phyloP scores from a whole-genome alignment of 2,113 vertebrate species.

The Perccottus glenii region DNA sequence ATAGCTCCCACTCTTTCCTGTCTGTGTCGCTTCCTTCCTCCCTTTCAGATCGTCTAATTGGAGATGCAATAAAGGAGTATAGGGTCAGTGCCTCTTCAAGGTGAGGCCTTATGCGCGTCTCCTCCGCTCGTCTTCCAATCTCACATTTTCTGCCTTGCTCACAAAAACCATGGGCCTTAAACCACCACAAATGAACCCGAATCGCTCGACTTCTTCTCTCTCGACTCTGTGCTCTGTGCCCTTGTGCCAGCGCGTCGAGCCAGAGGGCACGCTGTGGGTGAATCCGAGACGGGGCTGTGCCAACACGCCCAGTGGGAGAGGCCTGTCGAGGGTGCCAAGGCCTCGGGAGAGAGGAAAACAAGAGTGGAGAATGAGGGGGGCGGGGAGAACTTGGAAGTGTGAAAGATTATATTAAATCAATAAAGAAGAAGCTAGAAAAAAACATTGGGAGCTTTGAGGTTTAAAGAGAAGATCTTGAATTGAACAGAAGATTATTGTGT shows the following conservation, averaged over 20 bases:
- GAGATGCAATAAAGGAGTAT: slow-evolving; percentile 74
- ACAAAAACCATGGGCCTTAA: slow-evolving; percentile 43
- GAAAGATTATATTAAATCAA: neutral
- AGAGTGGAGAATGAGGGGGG: neutral
- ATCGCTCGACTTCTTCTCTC: slow-evolving; percentile 28
- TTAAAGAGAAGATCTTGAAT: neutral
- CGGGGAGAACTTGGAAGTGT: slow-evolving; percentile 1
- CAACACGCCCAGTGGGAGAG: slow-evolving; percentile 62
- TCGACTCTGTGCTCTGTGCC: slow-evolving; percentile 46
- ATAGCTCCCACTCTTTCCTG: slow-evolving; percentile 65
- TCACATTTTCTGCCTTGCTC: slow-evolving; percentile 37
- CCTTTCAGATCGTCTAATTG: slow-evolving; percentile 71
- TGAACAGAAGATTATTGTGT: slow-evolving; percentile 7
- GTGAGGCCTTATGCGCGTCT: slow-evolving; percentile 68
- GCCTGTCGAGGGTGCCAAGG: slow-evolving; percentile 65
- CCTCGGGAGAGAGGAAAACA: slow-evolving; percentile 57
- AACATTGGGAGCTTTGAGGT: neutral
- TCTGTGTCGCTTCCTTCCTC: slow-evolving; percentile 61
- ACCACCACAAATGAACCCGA: slow-evolving; percentile 26
- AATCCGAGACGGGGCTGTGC: slow-evolving; percentile 66
- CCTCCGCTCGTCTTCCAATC: slow-evolving; percentile 25
- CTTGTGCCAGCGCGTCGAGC: slow-evolving; percentile 68
- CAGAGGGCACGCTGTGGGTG: slow-evolving; percentile 74
- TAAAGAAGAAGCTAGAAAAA: neutral
- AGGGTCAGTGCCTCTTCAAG: slow-evolving; percentile 82